Conservation (phyloP, 2,113 vertebrate genomes). For the Gnathonemus echidnorhynchus region DNA sequence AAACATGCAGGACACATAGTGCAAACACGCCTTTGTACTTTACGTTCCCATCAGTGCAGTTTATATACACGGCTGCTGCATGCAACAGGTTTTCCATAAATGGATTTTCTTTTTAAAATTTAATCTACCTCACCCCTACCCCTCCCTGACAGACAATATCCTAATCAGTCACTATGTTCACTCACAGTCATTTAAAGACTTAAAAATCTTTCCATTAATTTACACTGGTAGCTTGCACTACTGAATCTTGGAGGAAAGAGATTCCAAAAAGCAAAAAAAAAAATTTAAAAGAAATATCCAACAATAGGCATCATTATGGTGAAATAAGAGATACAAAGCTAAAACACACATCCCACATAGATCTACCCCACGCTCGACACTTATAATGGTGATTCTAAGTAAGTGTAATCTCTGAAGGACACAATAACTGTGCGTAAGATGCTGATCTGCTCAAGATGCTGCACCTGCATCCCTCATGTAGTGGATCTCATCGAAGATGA, state of each 20-base stretch:
- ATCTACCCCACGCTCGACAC: background rate
- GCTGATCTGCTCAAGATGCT: background rate
- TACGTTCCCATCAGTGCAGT: background rate
- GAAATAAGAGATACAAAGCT: background rate
- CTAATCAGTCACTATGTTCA: background rate
- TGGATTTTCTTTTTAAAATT: background rate
- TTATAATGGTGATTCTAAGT: background rate
- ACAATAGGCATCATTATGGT: background rate
- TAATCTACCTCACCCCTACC: background rate
- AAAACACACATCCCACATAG: background rate
- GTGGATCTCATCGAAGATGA: conserved; percentile 97
- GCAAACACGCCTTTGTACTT: background rate
- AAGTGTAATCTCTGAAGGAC: background rate
- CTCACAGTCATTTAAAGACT: background rate
- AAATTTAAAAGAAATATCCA: background rate
- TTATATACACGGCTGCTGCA: background rate
- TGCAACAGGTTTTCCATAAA: background rate
- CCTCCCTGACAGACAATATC: background rate
- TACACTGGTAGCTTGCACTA: background rate
- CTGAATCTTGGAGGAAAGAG: background rate
- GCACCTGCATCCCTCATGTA: conserved; percentile 97
- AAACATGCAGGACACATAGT: no score
- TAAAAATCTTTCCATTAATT: background rate
- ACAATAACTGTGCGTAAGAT: background rate
- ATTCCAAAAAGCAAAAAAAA: background rate